phyloP scores from a whole-genome alignment of 2,113 vertebrate genomes.

The Fulmarus glacialis region DNA sequence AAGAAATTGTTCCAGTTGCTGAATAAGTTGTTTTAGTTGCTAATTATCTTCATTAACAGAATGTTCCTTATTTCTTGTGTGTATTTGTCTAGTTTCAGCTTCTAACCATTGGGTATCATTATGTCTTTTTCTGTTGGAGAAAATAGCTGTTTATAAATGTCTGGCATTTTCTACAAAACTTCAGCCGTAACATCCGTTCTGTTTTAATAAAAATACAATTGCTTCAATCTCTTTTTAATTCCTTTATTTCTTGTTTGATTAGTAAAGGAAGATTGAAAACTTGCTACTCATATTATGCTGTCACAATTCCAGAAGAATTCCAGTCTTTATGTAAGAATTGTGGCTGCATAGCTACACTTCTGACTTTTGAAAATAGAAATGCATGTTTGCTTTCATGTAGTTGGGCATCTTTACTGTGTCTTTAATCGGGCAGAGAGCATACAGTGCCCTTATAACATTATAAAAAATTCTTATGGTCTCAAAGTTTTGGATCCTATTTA shows the following conservation, averaged over 20 bases:
- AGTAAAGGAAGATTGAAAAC: not conserved
- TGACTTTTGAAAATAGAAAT: not conserved
- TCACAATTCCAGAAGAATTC: not conserved
- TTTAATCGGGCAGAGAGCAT: not conserved
- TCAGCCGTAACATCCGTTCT: not conserved
- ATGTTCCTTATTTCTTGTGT: not conserved
- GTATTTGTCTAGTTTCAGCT: not conserved
- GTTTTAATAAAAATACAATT: constrained; percentile 13
- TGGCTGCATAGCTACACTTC: not conserved
- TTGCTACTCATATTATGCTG: not conserved
- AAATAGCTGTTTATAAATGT: constrained; percentile 6
- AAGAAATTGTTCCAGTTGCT: not conserved
- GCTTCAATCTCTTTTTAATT: not conserved
- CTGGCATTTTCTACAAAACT: not conserved
- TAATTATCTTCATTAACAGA: not conserved
- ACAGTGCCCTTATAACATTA: not conserved
- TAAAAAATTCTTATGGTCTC: not conserved
- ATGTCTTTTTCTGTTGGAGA: not conserved
- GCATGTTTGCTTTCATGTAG: not conserved
- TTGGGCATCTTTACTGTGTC: not conserved
- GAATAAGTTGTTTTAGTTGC: not conserved
- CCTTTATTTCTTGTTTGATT: constrained; percentile 2
- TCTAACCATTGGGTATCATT: not conserved
- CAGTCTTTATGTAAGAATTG: not conserved
- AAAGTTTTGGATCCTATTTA: not conserved